phyloP scores from a whole-genome alignment of 2,797 vertebrate species.

The Darevskia nairensis region DNA sequence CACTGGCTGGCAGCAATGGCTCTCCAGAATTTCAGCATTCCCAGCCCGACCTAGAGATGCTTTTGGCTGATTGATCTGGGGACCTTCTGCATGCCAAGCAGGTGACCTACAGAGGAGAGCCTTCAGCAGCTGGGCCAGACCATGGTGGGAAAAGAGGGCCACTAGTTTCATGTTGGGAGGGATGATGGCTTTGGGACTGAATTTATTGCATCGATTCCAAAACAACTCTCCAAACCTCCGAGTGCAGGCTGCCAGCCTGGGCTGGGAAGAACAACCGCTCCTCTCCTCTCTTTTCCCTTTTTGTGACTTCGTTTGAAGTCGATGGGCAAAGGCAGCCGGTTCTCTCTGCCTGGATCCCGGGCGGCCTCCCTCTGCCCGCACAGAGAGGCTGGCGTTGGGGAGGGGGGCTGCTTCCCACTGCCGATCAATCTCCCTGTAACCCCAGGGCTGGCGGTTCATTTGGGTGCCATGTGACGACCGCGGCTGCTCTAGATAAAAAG shows the following conservation, averaged over 20 bases:
- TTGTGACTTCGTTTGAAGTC: no score
- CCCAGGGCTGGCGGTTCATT: slow-evolving; percentile 15
- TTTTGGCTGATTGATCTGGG: not conserved
- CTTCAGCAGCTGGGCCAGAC: not conserved
- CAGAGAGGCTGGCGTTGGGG: not conserved
- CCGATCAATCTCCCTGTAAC: slow-evolving; percentile 32
- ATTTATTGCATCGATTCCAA: not conserved
- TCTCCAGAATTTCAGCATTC: not conserved
- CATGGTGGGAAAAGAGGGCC: no score
- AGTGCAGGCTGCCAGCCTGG: not conserved
- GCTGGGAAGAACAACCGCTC: not conserved
- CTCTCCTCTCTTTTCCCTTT: not conserved
- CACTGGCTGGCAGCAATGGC: no score
- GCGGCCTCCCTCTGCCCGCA: not conserved
- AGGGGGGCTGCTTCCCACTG: not conserved
- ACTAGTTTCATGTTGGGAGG: no score
- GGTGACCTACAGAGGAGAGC: not conserved
- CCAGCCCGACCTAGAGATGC: not conserved
- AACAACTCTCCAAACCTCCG: not conserved
- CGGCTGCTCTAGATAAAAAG: slow-evolving; percentile 31
- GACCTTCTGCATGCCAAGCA: not conserved
- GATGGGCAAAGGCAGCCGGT: not conserved
- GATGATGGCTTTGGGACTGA: not conserved
- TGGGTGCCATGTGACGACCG: slow-evolving; percentile 5
- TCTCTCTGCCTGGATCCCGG: not conserved